These are phyloP conservation scores for Pseudomyrmex pallidus DNA, from an alignment of 1,140 invertebrate genomes.

Conservation along the genomic window DNA sequence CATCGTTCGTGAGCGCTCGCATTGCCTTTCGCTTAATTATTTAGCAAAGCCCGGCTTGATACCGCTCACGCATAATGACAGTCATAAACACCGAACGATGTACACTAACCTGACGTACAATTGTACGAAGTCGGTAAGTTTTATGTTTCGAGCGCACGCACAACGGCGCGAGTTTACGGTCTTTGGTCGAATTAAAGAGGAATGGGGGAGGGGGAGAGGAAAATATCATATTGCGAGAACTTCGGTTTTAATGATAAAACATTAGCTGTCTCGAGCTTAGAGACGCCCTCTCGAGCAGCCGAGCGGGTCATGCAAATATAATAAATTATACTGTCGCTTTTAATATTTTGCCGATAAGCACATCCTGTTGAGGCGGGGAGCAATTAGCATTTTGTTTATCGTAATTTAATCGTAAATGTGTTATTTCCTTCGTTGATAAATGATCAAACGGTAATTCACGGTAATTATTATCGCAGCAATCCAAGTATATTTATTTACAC, in stretches of 20 bases:
- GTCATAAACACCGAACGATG: constrained; percentile 27
- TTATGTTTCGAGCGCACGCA: not conserved
- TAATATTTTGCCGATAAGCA: constrained; percentile 60
- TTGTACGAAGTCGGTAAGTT: not conserved
- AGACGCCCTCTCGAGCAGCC: constrained; percentile 39
- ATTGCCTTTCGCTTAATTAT: constrained; percentile 52
- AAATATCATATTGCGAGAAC: constrained; percentile 46
- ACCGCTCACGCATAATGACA: constrained; percentile 22
- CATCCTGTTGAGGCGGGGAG: constrained; percentile 38
- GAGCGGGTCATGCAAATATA: constrained; percentile 72
- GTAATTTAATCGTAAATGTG: too few relatives aligned
- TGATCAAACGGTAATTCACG: too few relatives aligned
- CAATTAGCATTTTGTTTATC: too few relatives aligned
- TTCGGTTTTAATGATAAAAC: constrained; percentile 38
- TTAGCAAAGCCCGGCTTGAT: constrained; percentile 32
- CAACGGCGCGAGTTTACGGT: constrained; percentile 8
- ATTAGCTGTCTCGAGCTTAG: constrained; percentile 56
- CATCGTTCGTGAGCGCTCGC: constrained; percentile 7
- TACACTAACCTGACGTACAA: constrained; percentile 10
- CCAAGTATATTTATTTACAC: too few relatives aligned
- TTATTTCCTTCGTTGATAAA: too few relatives aligned
- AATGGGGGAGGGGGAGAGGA: not conserved
- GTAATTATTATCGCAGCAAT: too few relatives aligned
- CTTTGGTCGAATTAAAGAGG: constrained; percentile 44
- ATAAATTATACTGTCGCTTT: constrained; percentile 71